Percentiles rank a stretch among this genome's conserved stretches.
These are phyloP conservation scores for Bedellia somnulentella DNA, from an alignment of 2,888 invertebrate species.

Conservation along the genomic window DNA sequence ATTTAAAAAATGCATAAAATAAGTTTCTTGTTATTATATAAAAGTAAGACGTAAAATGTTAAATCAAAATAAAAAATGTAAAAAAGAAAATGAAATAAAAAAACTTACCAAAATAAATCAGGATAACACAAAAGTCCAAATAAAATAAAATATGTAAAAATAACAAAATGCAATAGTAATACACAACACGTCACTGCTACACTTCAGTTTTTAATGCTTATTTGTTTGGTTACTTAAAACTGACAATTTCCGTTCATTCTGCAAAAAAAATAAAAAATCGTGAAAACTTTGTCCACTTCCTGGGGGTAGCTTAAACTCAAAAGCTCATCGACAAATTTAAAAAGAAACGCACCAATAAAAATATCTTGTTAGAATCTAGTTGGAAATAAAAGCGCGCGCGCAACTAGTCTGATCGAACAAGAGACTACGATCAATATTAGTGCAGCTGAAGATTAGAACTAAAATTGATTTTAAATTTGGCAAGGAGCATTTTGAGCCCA, in stretches of 20 bases:
- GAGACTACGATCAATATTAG: too few relatives aligned
- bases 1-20: too few relatives aligned
- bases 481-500: conserved; percentile 59
- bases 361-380: conserved; percentile 24
- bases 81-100: conserved; percentile 31
- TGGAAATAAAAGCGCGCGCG: conserved; percentile 16
- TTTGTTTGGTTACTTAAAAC: conserved; percentile 22
- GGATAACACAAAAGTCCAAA: conserved; percentile 45
- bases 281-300: conserved; percentile 27
- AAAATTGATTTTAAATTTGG: conserved; percentile 49
- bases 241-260: conserved; percentile 34
- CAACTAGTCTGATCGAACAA: too few relatives aligned
- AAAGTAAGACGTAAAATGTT: too few relatives aligned
- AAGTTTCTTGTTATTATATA: too few relatives aligned
- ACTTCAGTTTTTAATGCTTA: conserved; percentile 35
- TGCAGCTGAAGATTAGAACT: too few relatives aligned
- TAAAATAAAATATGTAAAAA: conserved; percentile 23
- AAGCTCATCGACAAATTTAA: conserved; percentile 25
- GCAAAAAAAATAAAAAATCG: conserved; percentile 22
- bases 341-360: too few relatives aligned
- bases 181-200: conserved; percentile 52
- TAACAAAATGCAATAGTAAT: conserved; percentile 9
- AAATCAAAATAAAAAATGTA: too few relatives aligned
- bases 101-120: conserved; percentile 13
- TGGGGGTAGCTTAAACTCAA: conserved; percentile 18